Evolutionary conservation across 2,797 vertebrate species (phyloP).

Genomic region (Leptodactylus fallax): DNA sequence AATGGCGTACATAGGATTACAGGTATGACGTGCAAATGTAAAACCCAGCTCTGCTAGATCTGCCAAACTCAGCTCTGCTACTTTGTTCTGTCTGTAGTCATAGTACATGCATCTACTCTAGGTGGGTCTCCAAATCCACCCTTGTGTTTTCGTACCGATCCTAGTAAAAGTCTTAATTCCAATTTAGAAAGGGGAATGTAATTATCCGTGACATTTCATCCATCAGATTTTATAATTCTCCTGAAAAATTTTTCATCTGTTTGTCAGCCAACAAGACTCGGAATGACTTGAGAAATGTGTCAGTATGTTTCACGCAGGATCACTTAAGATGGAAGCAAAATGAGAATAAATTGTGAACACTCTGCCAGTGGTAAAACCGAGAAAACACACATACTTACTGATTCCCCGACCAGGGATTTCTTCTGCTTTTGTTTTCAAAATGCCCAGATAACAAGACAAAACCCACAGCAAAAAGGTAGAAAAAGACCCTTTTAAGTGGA

Average conservation of each 20-base stretch:
- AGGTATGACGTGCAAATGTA: neutral
- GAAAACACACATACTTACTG: slow-evolving; percentile 44
- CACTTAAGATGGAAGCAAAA: slow-evolving; percentile 71
- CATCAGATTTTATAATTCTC: slow-evolving; percentile 73
- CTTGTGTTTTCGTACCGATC: slow-evolving; percentile 69
- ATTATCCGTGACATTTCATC: slow-evolving; percentile 77
- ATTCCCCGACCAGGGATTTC: slow-evolving; percentile 53
- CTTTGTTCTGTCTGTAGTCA: neutral
- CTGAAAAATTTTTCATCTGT: slow-evolving; percentile 71
- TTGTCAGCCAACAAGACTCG: slow-evolving; percentile 74
- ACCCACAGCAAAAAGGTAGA: slow-evolving; percentile 20
- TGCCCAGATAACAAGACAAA: slow-evolving; percentile 41
- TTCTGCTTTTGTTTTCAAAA: slow-evolving; percentile 44
- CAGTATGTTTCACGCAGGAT: slow-evolving; percentile 71
- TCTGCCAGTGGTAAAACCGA: slow-evolving; percentile 14
- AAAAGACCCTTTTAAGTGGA: neutral
- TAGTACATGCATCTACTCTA: neutral
- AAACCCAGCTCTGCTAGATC: neutral
- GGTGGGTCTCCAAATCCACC: slow-evolving; percentile 63
- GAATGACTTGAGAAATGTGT: slow-evolving; percentile 71
- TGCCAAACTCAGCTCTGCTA: neutral
- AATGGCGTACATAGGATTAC: too few species aligned
- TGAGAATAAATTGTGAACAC: slow-evolving; percentile 47
- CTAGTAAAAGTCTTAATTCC: slow-evolving; percentile 70
- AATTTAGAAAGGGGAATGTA: slow-evolving; percentile 67